Percentiles rank a stretch among this genome's conserved stretches.
These are phyloP conservation scores for Bovichtus variegatus DNA, from an alignment of 2,797 vertebrate species.

Conservation along the genomic window DNA sequence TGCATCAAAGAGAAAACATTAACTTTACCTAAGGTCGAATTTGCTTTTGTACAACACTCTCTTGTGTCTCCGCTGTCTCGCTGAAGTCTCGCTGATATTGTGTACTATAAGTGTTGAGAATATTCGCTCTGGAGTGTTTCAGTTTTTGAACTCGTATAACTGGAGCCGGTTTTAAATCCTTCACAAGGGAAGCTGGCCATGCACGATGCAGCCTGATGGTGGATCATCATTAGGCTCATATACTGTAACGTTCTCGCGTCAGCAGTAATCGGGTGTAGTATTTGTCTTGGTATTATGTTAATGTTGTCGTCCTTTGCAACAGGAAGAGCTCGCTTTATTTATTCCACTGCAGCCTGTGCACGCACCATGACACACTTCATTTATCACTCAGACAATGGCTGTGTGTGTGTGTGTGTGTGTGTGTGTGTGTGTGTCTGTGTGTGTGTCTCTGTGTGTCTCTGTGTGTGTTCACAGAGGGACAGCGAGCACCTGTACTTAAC, in stretches of 20 bases:
- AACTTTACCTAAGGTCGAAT: slow-evolving; percentile 40
- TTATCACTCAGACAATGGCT: slow-evolving; percentile 72
- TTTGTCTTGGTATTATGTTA: slow-evolving; percentile 78
- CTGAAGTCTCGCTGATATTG: slow-evolving; percentile 33
- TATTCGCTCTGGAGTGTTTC: slow-evolving; percentile 31
- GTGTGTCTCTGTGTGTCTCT: too few relatives aligned
- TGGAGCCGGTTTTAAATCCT: slow-evolving; percentile 53
- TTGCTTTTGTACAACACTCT: slow-evolving; percentile 40
- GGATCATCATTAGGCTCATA: slow-evolving; percentile 76
- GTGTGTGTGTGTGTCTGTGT: too few relatives aligned
- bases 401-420: slow-evolving; percentile 9
- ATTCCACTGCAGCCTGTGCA: slow-evolving; percentile 57
- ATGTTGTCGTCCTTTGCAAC: slow-evolving; percentile 75
- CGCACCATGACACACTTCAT: slow-evolving; percentile 62
- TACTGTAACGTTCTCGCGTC: slow-evolving; percentile 63
- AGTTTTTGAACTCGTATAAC: slow-evolving; percentile 37
- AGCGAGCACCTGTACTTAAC: slow-evolving; percentile 40
- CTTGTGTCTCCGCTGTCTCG: slow-evolving; percentile 13
- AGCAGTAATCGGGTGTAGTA: slow-evolving; percentile 69
- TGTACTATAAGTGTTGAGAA: slow-evolving; percentile 51
- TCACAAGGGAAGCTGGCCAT: slow-evolving; percentile 26
- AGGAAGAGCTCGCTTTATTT: slow-evolving; percentile 70
- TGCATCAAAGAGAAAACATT: slow-evolving; percentile 48
- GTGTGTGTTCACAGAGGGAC: slow-evolving; percentile 19
- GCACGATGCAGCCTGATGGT: slow-evolving; percentile 57